Evolutionary conservation across 2,888 invertebrate species (phyloP), one percentile per base, ranked within the genome.

Genomic region (Pandemis cinnamomeana): DNA sequence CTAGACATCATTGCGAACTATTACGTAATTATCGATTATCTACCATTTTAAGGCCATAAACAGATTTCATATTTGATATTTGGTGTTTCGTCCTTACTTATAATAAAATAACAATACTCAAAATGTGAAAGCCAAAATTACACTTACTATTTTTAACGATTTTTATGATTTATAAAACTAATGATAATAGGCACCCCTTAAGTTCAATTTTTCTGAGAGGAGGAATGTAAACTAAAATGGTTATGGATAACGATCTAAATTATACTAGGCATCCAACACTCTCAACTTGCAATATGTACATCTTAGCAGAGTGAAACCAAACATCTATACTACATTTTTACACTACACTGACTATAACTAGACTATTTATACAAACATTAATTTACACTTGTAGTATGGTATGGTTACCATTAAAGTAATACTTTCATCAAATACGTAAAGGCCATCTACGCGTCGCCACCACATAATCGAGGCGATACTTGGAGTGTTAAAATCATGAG

Each of bases 341-440:
- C 72, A 82, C 78, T 81, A 81, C 76, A 79, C 76, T 62, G 70
- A 71, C 80, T 78, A 76, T 78, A 80, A 77, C 69, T 78, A 80
- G 79, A 77, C 76, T 81, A 82, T 85, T 83, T 87, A 82, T 84
- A 87, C 84, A 86, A 73, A 78, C 79, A 72, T 83, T 83, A 84
- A 81, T 85, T 82, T 87, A 87, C 84, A 86, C 77, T 81, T 77
- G 76, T 81, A 69, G 72, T 82, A 81, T 79, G 72, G 71, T 83
- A 58, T 13, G 41, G 61, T 79, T 80, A 71, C 71, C 75, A 75
- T 78, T 60, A 89, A 89, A 88, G 81, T 91, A 92, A 92, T 92
- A 92, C 92, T 92, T 91, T 87, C 80, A 86, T 87, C 87, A 85
- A 91, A 91, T 91, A 92, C 91, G 83, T 84, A 83, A 82, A 81